Evolutionary conservation across 2,888 invertebrate genomes (phyloP), one percentile per base, ranked within the genome.

Genomic region (Agonopterix subpropinquella): DNA sequence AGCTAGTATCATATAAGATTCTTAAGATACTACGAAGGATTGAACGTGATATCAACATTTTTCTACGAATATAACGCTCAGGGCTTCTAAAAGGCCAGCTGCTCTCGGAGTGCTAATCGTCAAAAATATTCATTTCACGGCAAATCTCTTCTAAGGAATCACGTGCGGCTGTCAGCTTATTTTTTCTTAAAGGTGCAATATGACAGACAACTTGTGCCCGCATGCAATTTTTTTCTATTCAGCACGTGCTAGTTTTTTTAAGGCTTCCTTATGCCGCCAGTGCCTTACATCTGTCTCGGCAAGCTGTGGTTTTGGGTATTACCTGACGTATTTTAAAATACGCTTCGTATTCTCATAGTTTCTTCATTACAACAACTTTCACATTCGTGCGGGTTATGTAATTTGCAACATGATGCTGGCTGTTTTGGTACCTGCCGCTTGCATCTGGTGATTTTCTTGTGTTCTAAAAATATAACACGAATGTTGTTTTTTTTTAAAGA

Each of bases 341-440:
- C 35, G 13, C 35, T 11, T 44, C 42, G 13, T 48, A 36, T 42
- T 18, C n/a, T 13, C 49, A 41, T 28, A 10, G 47, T 10, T 52
- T 37, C 11, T 39, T 7, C 10, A 5, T 37, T 28, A 8, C 37
- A 4, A 11, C 4, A 4, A 44, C 48, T 58, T 62, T 54, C 54
- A 49, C 56, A 77, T 57, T 76, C 50, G 51, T 62, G 48, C 47
- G 67, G 59, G 51, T 70, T 58, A 54, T 60, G 60, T 73, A 77
- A 83, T 85, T 84, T 82, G 84, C 84, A 83, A 84, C 75, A 78
- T 76, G 85, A 84, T 80, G 80, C 80, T 80, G 78, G 64, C 66
- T 61, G 64, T 66, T 64, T 28, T 67, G 64, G 74, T 86, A 87
- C 87, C 87, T 87, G 86, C 80, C 62, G 54, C 57, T 58, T 62